Evolutionary conservation across 2,113 vertebrate species (phyloP).

Genomic region (Corythornis cristatus): DNA sequence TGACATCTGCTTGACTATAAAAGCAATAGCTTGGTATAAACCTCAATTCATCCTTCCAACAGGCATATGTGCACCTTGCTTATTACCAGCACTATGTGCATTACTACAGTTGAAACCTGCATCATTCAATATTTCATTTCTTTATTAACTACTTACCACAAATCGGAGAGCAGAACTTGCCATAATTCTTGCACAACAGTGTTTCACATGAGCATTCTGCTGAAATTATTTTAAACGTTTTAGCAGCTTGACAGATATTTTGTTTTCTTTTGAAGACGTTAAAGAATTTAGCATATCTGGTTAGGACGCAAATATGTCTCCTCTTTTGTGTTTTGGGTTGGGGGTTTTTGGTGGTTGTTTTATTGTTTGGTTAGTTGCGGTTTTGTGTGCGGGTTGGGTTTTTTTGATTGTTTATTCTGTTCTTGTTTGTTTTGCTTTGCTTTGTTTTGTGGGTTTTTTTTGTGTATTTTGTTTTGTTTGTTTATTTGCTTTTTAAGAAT

Average conservation of each 20-base stretch:
- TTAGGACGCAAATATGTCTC: background rate
- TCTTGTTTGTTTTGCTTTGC: no score
- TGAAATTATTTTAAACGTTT: background rate
- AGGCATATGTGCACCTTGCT: background rate
- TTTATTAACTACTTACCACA: slow-evolving; percentile 8
- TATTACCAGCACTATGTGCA: background rate
- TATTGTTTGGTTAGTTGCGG: no score
- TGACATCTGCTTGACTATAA: slow-evolving; percentile 37
- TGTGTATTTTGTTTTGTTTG: no score
- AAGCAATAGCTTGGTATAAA: slow-evolving; percentile 22
- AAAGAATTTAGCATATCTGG: background rate
- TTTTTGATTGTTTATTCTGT: no score
- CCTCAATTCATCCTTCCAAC: slow-evolving; percentile 29
- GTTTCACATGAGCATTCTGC: background rate
- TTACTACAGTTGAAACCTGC: background rate
- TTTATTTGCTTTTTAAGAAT: background rate
- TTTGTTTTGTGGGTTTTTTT: no score
- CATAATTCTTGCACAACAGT: background rate
- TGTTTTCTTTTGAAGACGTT: background rate
- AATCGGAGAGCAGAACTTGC: background rate
- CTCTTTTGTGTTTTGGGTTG: no score
- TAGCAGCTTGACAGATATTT: background rate
- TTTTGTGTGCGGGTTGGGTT: no score
- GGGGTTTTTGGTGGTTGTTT: no score
- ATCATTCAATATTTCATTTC: background rate